Percentiles rank a stretch among this genome's conserved stretches.
Conservation (phyloP, 2,113 vertebrate species). For the Onychostruthus taczanowskii region DNA sequence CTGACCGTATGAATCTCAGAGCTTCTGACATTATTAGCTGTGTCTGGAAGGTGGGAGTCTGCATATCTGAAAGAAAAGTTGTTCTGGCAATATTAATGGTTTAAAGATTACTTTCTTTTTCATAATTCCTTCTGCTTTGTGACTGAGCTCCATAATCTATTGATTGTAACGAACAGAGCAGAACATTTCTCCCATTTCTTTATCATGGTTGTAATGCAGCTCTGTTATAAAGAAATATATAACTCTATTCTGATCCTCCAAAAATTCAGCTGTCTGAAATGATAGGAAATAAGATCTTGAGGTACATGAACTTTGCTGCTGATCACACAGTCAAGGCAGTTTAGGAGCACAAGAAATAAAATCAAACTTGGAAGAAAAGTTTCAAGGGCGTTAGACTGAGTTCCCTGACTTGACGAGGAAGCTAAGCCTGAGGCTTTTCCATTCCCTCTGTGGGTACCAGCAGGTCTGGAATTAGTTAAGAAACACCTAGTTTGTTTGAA, state of each 20-base stretch:
- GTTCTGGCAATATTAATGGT: conserved; percentile 13
- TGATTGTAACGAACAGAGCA: conserved; percentile 12
- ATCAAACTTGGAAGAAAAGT: neutral
- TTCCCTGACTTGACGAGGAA: neutral
- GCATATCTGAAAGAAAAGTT: neutral
- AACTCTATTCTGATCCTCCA: neutral
- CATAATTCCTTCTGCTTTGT: conserved; percentile 36
- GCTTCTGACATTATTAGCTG: conserved; percentile 52
- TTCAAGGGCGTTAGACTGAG: neutral
- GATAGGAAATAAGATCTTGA: neutral
- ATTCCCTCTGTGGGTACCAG: neutral
- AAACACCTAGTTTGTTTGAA: neutral
- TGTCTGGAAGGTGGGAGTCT: conserved; percentile 22
- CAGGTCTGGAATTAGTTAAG: neutral
- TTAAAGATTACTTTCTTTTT: conserved; percentile 14
- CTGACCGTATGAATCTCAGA: conserved; percentile 37
- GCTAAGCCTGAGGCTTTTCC: neutral
- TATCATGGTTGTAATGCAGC: neutral
- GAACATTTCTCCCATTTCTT: conserved; percentile 21
- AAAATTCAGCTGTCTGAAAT: neutral
- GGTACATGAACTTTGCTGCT: neutral
- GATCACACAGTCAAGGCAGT: neutral
- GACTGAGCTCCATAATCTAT: neutral
- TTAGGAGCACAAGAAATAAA: neutral
- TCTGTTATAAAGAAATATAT: neutral